Evolutionary conservation across 1,140 invertebrate genomes (phyloP), one percentile per base, ranked within the genome.

Genomic region (Atta texana): DNA sequence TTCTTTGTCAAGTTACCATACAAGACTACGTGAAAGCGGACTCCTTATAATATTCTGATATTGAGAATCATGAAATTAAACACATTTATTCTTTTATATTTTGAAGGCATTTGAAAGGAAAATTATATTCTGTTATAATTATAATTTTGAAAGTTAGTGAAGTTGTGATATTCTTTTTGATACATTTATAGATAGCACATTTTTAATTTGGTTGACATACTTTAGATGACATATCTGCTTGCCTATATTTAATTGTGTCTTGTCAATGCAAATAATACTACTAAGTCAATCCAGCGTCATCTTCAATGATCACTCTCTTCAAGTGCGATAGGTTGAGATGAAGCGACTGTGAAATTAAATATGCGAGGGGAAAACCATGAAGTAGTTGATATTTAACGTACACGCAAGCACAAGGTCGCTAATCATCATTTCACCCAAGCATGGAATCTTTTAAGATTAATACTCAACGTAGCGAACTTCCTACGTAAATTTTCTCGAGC

Each of bases 11-110:
- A 85, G 49, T 86, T 89, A 87, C 39, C 68, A 34, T 5, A 34
- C 31, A 84, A 89, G 77, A 77, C 77, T 55, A 16, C 31, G 81
- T 39, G 53, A 91, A 91, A 89, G 61, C 34, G 49, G 16, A 72
- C 10, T 68, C 44, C 49, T 31, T 34, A 12, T 6, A 2, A 71
- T 28, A 12, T 34, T 55, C 49, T 12, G 2, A 3, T n/a, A 21
- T 59, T 5, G 5, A 61, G 0, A 34, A n/a, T 55, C 2, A 39
- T 3, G 18, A 57, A 34, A 53, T 21, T 57, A 0, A 0, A 57
- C 7, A 34, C 0, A 31, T 18, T 74, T 55, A 51, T n/a, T 28
- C 5, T 2, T 5, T 5, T 18, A 31, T 31, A 55, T 31, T 28
- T 72, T 72, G 1, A 34, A 55, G 21, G 57, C 6, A 21, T 16